Base-by-base conservation (phyloP, 2,797 vertebrate genomes). In the Serranus cabrilla region DNA sequence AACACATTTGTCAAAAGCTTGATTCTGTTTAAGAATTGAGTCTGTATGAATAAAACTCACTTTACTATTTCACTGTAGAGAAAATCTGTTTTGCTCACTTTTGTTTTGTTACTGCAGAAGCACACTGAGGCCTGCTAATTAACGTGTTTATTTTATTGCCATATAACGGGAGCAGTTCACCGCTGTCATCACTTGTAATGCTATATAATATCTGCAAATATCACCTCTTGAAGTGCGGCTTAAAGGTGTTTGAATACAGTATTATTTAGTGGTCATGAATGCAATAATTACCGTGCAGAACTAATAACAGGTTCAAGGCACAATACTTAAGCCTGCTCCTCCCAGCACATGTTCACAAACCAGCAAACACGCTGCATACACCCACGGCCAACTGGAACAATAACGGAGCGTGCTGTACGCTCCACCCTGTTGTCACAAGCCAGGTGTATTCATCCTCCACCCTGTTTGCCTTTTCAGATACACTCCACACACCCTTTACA, bases 271-370 rank as follows among this genome's bases (percentile, higher is more conserved):
- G 84, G 90, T 83, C 49, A 62, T 65, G 71, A 77, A 79, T 81
- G 65, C 77, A 77, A 73, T 87, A 81, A 93, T 93, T 88, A 82
- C 72, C 0, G 14, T 62, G 69, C 60, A 73, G 67, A 40, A 58
- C 74, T 90, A 92, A 94, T 90, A 81, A 90, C 82, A 88, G 82
- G 81, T 73, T 84, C 7, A 66, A 65, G 62, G 61, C 60, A 43
- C 71, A 14, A 60, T 43, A 46, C 79, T 83, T 89, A 89, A 86
- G 70, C 74, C 83, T 68, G 74, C 80, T 86, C 86, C 87, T 84
- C 89, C 87, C 86, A 74, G 85, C 81, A 84, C 77, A 79, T 89
- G 85, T 85, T 88, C 81, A 56, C 74, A 78, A 82, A 78, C 71
- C 45, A 69, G 74, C 73, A 76, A 86, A 91, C 87, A 89, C 84